Conservation (phyloP, 2,113 vertebrate genomes). For the Peromyscus polionotus region DNA sequence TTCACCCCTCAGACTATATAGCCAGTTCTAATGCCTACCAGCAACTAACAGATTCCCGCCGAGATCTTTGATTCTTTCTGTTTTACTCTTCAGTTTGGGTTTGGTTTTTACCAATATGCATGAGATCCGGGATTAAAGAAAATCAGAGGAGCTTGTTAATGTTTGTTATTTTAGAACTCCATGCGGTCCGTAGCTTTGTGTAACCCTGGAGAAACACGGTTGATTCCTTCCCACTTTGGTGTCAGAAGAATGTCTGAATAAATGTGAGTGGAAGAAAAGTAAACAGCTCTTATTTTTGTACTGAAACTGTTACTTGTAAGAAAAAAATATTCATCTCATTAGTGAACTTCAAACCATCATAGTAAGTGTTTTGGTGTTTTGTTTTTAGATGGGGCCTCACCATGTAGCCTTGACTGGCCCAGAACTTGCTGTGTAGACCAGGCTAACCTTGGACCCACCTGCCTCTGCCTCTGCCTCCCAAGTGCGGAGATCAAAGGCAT, state of each 20-base stretch:
- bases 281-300: not conserved
- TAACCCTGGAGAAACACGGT: not conserved
- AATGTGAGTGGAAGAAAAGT: not conserved
- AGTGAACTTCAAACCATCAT: conserved; percentile 1
- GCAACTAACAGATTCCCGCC: not conserved
- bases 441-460: not conserved
- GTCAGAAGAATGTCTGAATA: conserved; percentile 5
- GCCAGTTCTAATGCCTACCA: not conserved
- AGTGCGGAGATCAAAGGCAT: not conserved
- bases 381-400: not conserved
- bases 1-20: not conserved
- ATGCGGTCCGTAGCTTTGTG: not conserved
- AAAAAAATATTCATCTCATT: conserved; percentile 29
- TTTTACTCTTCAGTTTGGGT: not conserved
- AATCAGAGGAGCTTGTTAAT: not conserved
- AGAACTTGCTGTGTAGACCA: not conserved
- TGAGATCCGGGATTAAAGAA: not conserved
- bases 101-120: not conserved
- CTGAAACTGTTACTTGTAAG: not conserved
- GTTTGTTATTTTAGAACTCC: conserved; percentile 25
- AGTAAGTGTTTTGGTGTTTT: not conserved
- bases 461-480: not conserved
- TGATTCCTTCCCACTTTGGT: not conserved
- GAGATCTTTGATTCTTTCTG: not conserved
- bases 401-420: not conserved